phyloP scores from a whole-genome alignment of 2,113 vertebrate species.

The Calyptommatus sinebrachiatus region DNA sequence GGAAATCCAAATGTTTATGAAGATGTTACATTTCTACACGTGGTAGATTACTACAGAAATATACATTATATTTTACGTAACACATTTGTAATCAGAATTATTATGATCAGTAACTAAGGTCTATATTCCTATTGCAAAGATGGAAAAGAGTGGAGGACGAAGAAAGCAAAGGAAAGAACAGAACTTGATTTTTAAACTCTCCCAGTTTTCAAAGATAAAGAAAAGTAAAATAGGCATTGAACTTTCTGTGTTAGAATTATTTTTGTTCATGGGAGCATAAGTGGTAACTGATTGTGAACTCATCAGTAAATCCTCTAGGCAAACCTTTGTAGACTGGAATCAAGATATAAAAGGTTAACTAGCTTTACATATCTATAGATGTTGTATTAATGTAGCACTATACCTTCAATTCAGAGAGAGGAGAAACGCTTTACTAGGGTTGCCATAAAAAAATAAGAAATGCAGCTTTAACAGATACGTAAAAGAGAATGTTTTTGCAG shows the following conservation, averaged over 20 bases:
- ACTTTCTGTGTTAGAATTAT: neutral
- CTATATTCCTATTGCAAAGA: neutral
- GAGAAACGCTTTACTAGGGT: too few species aligned
- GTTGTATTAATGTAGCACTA: too few species aligned
- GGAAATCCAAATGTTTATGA: constrained; percentile 46
- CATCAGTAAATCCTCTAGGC: neutral
- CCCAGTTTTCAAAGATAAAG: neutral
- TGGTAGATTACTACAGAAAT: constrained; percentile 23
- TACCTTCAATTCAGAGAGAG: neutral
- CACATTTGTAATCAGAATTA: constrained; percentile 49
- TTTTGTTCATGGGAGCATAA: neutral
- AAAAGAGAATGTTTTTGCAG: too few species aligned
- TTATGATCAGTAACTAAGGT: constrained; percentile 40
- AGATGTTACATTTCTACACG: neutral
- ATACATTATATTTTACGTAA: constrained; percentile 11
- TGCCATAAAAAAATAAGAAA: too few species aligned
- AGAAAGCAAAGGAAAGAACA: neutral
- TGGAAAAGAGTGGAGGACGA: too few species aligned
- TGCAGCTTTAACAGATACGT: too few species aligned
- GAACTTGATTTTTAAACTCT: constrained; percentile 4
- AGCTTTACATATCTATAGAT: neutral
- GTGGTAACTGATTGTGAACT: neutral
- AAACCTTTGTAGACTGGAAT: neutral
- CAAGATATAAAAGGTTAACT: neutral
- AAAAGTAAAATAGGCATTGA: neutral